phyloP scores from a whole-genome alignment of 2,113 vertebrate species.

The Psittacula cyanocephala region DNA sequence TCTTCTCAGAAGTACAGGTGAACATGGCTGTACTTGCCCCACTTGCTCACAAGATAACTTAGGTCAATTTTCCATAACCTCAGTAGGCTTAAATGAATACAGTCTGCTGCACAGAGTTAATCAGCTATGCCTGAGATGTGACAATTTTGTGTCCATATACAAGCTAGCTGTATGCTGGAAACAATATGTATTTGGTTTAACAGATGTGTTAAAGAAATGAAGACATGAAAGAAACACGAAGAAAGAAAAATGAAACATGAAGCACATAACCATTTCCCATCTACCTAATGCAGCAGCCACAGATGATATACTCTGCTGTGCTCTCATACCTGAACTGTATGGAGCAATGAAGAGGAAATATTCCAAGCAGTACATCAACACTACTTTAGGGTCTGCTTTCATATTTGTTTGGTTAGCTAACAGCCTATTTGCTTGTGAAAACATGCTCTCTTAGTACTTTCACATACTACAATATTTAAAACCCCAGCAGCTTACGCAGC shows the following conservation, averaged over 20 bases:
- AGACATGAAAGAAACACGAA: not conserved
- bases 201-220: not conserved
- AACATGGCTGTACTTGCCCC: not conserved
- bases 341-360: not conserved
- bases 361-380: not conserved
- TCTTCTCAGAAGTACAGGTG: not conserved
- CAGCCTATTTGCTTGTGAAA: not conserved
- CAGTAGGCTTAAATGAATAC: not conserved
- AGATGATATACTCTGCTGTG: not conserved
- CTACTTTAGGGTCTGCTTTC: not conserved
- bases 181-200: not conserved
- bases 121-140: not conserved
- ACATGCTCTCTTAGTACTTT: not conserved
- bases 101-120: not conserved
- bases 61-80: not conserved
- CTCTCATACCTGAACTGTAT: accelerated
- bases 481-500: not conserved
- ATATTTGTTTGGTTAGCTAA: not conserved
- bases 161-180: not conserved
- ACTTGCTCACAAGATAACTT: not conserved
- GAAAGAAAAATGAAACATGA: not conserved
- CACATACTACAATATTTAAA: not conserved
- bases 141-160: not conserved
- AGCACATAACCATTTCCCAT: not conserved
- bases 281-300: not conserved